phyloP scores from a whole-genome alignment of 2,113 vertebrate genomes.

The Diphyllodes magnificus region DNA sequence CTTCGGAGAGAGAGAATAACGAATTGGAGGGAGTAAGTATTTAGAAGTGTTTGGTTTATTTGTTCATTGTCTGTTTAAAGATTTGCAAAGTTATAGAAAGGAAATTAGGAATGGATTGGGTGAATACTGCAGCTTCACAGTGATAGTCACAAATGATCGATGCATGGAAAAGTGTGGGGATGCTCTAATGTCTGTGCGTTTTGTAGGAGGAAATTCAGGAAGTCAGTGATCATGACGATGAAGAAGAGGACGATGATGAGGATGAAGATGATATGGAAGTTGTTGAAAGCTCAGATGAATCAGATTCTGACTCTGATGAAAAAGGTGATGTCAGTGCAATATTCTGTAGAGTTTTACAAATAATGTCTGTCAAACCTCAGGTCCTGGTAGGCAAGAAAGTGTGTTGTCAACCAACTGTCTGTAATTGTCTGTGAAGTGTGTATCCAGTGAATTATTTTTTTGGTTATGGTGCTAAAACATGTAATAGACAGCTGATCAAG shows the following conservation, averaged over 20 bases:
- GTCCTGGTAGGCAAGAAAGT: background rate
- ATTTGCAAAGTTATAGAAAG: background rate
- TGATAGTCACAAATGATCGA: background rate
- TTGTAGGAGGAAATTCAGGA: constrained; percentile 85
- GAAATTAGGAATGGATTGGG: background rate
- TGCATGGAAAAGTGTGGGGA: background rate
- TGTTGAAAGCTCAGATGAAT: constrained; percentile 91
- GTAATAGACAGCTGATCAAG: background rate
- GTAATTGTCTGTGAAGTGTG: background rate
- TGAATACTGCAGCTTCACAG: background rate
- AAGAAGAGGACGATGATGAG: constrained; percentile 87
- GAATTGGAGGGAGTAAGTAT: constrained; percentile 82
- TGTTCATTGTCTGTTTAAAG: background rate
- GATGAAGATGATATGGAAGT: constrained; percentile 87
- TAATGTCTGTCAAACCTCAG: background rate
- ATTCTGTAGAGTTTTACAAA: background rate
- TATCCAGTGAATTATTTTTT: background rate
- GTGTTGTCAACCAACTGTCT: background rate
- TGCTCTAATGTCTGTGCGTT: background rate
- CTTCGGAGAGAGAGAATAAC: constrained; percentile 74
- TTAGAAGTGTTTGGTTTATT: background rate
- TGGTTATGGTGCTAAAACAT: background rate
- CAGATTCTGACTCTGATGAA: constrained; percentile 92
- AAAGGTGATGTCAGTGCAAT: constrained; percentile 78
- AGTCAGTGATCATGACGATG: constrained; percentile 89